Evolutionary conservation across 2,797 vertebrate species (phyloP), one percentile per base, ranked within the genome.

Genomic region (Orientallactaga sibirica): DNA sequence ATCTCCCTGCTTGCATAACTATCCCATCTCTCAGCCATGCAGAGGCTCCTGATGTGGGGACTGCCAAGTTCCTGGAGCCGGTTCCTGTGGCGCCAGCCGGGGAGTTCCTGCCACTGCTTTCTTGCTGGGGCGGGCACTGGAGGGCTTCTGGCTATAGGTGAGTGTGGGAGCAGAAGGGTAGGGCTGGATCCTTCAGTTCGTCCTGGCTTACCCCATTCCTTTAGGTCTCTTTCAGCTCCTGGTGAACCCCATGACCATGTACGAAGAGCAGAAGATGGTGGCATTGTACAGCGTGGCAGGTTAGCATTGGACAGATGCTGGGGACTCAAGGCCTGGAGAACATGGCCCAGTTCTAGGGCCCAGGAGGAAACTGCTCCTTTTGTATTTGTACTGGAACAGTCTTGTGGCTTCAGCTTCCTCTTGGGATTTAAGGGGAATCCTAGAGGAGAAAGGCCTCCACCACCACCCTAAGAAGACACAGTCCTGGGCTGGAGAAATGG

Each of bases 131-230:
- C 97, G 0, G 84, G 98, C 27, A 82, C 98, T 0, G 99, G 99
- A n/a, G 98, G 95, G 0, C 61, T 98, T 41, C 96, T 98, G 2
- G 98, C 99, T 7, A 33, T 98, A 1, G 99, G 99, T 98, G 95
- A 98, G 98, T 68, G 20, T 18, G 14, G 55, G 22, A 52, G 33
- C 74, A 43, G 37, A 41, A 25, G n/a, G 66, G 85, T 22, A 3
- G 61, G 48, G 5, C 9, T 29, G 19, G 55, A 75, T 6, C 18
- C 2, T 1, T 3, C 48, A 5, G 8, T 6, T 3, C 70, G 41
- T 27, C 19, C 68, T 15, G 81, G 33, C 41, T 61, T 88, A 84
- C 37, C 19, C 67, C 80, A 10, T 43, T 16, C 25, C 37, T 22
- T 37, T 92, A 98, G 98, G 97, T 83, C 92, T 98, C 82, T 98